Conservation (phyloP, 2,113 vertebrate species). For the Nerophis ophidion region DNA sequence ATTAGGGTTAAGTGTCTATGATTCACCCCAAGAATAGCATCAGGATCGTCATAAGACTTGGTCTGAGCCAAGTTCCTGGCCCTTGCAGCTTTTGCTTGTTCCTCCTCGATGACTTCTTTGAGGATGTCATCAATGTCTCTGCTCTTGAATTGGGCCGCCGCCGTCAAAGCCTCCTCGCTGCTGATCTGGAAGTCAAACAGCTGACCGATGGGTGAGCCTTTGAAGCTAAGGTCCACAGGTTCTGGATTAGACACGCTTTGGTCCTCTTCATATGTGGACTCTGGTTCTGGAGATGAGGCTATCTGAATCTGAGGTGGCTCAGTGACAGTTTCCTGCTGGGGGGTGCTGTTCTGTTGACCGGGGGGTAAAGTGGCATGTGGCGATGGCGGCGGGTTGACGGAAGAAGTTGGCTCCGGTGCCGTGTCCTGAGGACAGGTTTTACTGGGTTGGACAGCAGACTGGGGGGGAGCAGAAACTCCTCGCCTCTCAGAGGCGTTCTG, state of each 20-base stretch:
- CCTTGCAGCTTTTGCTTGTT: conserved; percentile 40
- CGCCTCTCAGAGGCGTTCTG: conserved; percentile 68
- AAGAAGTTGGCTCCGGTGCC: conserved; percentile 21
- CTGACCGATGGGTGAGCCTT: conserved; percentile 27
- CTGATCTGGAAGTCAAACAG: conserved; percentile 39
- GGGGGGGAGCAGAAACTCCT: conserved; percentile 41
- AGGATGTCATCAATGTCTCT: conserved; percentile 58
- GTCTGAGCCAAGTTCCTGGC: conserved; percentile 23
- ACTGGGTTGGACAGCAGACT: conserved; percentile 33
- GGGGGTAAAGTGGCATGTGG: conserved; percentile 6
- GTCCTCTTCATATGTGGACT: conserved; percentile 23
- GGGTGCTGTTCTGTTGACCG: conserved; percentile 15
- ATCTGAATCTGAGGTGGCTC: conserved; percentile 3
- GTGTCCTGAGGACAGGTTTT: conserved; percentile 33
- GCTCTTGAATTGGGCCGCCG: conserved; percentile 17
- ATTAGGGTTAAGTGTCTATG: too few relatives aligned
- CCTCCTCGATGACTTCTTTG: conserved; percentile 56
- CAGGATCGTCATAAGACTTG: conserved; percentile 22
- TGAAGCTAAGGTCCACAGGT: conserved; percentile 35
- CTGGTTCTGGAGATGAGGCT: conserved; percentile 8
- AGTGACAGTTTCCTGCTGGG: conserved; percentile 18
- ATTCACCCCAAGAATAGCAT: conserved; percentile 43
- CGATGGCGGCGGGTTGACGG: conserved; percentile 14
- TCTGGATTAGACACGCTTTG: conserved; percentile 47
- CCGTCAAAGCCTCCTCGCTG: conserved; percentile 33